Evolutionary conservation across 2,797 vertebrate species (phyloP), one percentile per base, ranked within the genome.

Genomic region (Acanthurus leucopareius): DNA sequence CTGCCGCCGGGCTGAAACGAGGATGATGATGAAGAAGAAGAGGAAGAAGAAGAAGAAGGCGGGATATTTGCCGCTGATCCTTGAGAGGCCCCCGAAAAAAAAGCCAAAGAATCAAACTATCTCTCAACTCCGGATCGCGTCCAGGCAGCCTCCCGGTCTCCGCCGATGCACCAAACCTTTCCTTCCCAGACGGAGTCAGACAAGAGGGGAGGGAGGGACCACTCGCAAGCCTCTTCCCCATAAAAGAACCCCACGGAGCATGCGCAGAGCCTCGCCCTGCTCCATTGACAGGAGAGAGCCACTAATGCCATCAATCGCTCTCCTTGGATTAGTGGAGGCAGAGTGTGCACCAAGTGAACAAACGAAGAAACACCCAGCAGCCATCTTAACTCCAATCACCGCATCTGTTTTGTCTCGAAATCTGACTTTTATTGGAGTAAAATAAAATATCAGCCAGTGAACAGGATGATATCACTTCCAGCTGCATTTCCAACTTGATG

Each of bases 211-310:
- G 90, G 90, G 84, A 86, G 93, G 88, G 78, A 75, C 89, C 79
- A 85, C 93, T 94, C 4, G 88, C 86, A 69, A 88, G 90, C 81
- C 90, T 80, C 76, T 82, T 84, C 84, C 82, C 89, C 74, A 86
- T 84, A 83, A 80, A 86, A 70, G 82, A 87, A 76, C 67, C 82
- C 0, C 80, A 90, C 58, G 69, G 95, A 93, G 97, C 98, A 97
- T 96, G 97, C 97, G 97, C 95, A 75, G 57, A 86, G 94, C 95
- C 96, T 96, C 97, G 95, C 97, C 97, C 97, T 94, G 92, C 90
- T 95, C 87, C 91, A 91, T 84, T 88, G 92, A 91, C 87, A 85
- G 86, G 75, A 87, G 81, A 86, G 80, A 60, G 77, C 73, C 88
- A 80, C 88, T 89, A 95, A 94, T 89, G 85, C 79, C 88, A 87